Evolutionary conservation across 2,797 vertebrate species (phyloP).

Genomic region (Mormyrops boulengeri): DNA sequence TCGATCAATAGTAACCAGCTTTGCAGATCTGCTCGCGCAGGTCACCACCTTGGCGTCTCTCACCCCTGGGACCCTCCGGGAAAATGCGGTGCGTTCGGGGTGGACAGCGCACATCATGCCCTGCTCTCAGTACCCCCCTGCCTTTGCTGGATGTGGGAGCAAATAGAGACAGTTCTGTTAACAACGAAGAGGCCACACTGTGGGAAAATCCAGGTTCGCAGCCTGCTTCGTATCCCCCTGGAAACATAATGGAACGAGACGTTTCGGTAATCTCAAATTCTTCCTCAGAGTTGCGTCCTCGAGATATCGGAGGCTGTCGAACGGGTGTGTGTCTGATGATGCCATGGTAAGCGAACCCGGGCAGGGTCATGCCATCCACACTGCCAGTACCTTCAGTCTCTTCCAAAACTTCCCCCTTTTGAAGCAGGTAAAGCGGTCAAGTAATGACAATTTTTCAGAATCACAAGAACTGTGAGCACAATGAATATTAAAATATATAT

Average conservation of each 20-base stretch:
- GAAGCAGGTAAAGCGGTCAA: not conserved
- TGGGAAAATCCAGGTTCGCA: not conserved
- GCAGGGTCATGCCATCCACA: not conserved
- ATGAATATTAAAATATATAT: not conserved
- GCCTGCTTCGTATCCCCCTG: not conserved
- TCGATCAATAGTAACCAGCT: conserved; percentile 22
- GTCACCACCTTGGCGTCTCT: not conserved
- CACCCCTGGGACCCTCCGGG: not conserved
- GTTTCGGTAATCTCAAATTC: not conserved
- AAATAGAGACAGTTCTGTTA: not conserved
- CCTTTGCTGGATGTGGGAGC: too few relatives aligned
- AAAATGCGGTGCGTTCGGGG: not conserved
- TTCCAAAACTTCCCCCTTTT: not conserved
- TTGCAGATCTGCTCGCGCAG: conserved; percentile 13
- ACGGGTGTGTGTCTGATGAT: not conserved
- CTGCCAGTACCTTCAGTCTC: not conserved
- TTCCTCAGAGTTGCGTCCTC: not conserved
- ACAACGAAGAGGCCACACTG: not conserved
- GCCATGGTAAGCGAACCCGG: not conserved
- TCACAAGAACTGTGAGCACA: not conserved
- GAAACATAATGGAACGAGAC: not conserved
- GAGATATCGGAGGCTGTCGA: not conserved
- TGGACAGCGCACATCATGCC: not conserved
- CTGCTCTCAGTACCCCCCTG: too few relatives aligned
- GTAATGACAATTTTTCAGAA: not conserved